Conservation (phyloP, 2,797 vertebrate genomes). For the Centropyge bicolor region DNA sequence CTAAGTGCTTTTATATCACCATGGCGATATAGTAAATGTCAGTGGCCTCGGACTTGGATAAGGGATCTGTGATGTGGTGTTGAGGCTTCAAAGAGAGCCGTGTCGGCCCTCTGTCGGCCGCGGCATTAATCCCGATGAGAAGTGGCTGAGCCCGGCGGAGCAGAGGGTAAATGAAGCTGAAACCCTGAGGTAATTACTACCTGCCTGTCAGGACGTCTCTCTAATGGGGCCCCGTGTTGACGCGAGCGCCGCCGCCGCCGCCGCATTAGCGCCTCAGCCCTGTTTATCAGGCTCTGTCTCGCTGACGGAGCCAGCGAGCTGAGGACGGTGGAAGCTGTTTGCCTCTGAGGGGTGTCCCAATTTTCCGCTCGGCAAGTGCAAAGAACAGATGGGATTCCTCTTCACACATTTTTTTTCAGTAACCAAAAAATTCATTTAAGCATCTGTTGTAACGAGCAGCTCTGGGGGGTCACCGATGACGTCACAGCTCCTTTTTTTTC, state of each 20-base stretch:
- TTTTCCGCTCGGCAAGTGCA: conserved; percentile 48
- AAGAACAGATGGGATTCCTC: conserved; percentile 53
- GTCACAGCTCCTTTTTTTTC: conserved; percentile 21
- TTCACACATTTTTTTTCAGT: background rate
- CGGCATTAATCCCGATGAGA: conserved; percentile 59
- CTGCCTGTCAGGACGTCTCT: conserved; percentile 72
- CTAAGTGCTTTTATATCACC: conserved; percentile 74
- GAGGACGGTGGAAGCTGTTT: conserved; percentile 7
- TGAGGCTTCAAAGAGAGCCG: conserved; percentile 48
- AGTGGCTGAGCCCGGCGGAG: conserved; percentile 38
- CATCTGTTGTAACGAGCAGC: conserved; percentile 27
- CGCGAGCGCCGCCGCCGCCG: conserved; percentile 32
- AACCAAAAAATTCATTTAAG: conserved; percentile 36
- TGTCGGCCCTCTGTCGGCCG: conserved; percentile 24
- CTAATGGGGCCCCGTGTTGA: conserved; percentile 72
- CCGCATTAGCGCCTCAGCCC: conserved; percentile 44
- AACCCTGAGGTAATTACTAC: conserved; percentile 80
- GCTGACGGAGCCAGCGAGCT: conserved; percentile 18
- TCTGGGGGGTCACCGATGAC: conserved; percentile 30
- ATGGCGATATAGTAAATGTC: conserved; percentile 71
- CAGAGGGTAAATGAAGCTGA: conserved; percentile 69
- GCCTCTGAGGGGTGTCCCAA: conserved; percentile 52
- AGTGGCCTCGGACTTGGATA: conserved; percentile 45
- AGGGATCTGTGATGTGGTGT: conserved; percentile 58
- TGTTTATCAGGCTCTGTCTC: conserved; percentile 47